A percentile compares a stretch with the other conserved stretches of the same genome.
These are phyloP conservation scores for Lacerta viridis DNA, from an alignment of 2,797 vertebrate species.

Conservation along the genomic window DNA sequence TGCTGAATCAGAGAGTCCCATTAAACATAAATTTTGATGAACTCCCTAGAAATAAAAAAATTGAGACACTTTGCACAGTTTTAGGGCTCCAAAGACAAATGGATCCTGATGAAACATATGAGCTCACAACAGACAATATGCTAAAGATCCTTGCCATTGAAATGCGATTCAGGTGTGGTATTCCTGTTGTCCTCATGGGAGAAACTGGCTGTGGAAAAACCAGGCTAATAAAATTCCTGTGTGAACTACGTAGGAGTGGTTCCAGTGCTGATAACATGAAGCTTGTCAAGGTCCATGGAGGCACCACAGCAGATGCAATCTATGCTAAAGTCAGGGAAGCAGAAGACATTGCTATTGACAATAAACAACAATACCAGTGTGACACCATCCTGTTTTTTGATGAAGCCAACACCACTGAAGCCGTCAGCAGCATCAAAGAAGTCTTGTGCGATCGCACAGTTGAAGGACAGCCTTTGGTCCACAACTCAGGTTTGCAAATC, in stretches of 20 bases:
- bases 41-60: slow-evolving; percentile 89
- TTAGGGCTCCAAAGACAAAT: slow-evolving; percentile 72
- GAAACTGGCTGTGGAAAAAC: slow-evolving; percentile 98
- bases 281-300: slow-evolving; percentile 96
- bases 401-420: slow-evolving; percentile 96
- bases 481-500: slow-evolving; percentile 85
- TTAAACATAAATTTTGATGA: slow-evolving; percentile 91
- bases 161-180: slow-evolving; percentile 96
- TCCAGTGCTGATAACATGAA: slow-evolving; percentile 88
- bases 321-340: slow-evolving; percentile 88
- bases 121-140: slow-evolving; percentile 95
- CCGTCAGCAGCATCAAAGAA: slow-evolving; percentile 95
- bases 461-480: slow-evolving; percentile 81
- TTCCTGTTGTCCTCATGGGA: slow-evolving; percentile 97
- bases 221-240: slow-evolving; percentile 92
- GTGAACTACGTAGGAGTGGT: slow-evolving; percentile 83
- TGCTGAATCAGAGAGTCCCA: slow-evolving; percentile 87
- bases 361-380: slow-evolving; percentile 82
- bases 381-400: slow-evolving; percentile 96
- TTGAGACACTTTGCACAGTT: slow-evolving; percentile 88
- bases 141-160: slow-evolving; percentile 96
- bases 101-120: slow-evolving; percentile 94
- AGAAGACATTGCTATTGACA: slow-evolving; percentile 81
- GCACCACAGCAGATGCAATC: slow-evolving; percentile 90
- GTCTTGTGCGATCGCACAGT: slow-evolving; percentile 92